Conservation (phyloP, 2,888 invertebrate species). For the Dicyrtoma fusca region DNA sequence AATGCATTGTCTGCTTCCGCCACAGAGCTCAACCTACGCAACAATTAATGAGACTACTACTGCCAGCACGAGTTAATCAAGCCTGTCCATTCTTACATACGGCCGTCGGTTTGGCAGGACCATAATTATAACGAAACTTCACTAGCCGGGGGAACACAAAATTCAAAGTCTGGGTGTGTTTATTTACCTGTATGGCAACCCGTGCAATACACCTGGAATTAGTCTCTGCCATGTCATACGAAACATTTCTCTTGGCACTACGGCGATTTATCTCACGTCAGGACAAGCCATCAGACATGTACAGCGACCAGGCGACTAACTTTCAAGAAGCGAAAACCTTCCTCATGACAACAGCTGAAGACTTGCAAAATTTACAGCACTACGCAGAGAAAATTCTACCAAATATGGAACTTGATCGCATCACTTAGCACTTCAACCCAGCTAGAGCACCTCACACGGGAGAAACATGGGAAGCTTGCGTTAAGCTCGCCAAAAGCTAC, state of each 20-base stretch:
- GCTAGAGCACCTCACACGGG: constrained; percentile 40
- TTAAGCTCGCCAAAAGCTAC: constrained; percentile 37
- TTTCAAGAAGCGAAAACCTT: too few species aligned
- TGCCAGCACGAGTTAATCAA: background rate
- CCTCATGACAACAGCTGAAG: too few species aligned
- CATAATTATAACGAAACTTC: background rate
- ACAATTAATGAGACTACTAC: constrained; percentile 1
- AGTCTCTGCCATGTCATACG: too few species aligned
- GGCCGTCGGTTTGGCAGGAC: background rate
- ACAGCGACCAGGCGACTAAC: too few species aligned
- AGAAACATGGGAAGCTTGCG: constrained; percentile 39
- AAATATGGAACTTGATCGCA: background rate
- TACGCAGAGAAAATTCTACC: too few species aligned
- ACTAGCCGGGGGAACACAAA: background rate
- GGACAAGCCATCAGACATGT: too few species aligned
- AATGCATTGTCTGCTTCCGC: background rate
- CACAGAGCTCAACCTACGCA: background rate
- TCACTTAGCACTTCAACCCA: constrained; percentile 45
- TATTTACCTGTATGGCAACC: background rate
- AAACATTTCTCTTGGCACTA: too few species aligned
- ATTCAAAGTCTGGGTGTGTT: background rate
- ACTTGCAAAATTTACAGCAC: too few species aligned
- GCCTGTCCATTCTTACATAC: background rate
- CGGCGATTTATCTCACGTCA: too few species aligned
- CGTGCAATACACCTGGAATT: too few species aligned